phyloP scores from a whole-genome alignment of 1,140 invertebrate species.

The Diabrotica virgifera region DNA sequence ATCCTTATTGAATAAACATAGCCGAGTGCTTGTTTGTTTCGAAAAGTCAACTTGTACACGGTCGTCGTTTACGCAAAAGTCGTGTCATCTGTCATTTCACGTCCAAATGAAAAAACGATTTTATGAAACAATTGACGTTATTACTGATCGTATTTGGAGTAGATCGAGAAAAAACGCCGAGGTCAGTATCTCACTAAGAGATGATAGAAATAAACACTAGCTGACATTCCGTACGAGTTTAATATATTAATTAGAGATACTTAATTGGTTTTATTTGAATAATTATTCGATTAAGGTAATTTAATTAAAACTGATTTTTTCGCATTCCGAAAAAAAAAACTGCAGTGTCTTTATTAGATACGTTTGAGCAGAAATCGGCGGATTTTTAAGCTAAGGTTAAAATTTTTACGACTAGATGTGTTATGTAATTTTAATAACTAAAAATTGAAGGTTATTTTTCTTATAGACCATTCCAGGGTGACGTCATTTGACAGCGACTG shows the following conservation, averaged over 20 bases:
- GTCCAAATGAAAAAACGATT: constrained; percentile 5
- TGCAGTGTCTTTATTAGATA: too few species aligned
- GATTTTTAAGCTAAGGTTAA: too few species aligned
- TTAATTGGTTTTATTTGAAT: constrained; percentile 13
- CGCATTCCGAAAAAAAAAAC: constrained; percentile 5
- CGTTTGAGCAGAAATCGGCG: too few species aligned
- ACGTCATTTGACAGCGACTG: too few species aligned
- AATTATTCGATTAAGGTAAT: constrained; percentile 11
- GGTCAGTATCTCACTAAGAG: constrained; percentile 18
- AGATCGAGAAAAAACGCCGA: constrained; percentile 12
- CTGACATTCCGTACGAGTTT: constrained; percentile 12
- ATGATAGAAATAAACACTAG: constrained; percentile 14
- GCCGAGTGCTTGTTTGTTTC: too few species aligned
- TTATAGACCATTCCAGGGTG: too few species aligned
- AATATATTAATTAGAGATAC: constrained; percentile 19
- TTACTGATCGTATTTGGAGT: constrained; percentile 10
- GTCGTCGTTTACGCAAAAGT: constrained; percentile 13
- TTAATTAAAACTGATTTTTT: constrained; percentile 12
- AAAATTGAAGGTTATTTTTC: too few species aligned
- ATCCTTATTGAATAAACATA: too few species aligned
- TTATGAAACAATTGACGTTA: constrained; percentile 7
- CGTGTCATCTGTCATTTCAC: constrained; percentile 8
- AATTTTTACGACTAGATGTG: too few species aligned
- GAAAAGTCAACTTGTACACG: background rate
- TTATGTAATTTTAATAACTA: too few species aligned